phyloP scores from a whole-genome alignment of 1,140 invertebrate species.

The Psilanteris sp. region DNA sequence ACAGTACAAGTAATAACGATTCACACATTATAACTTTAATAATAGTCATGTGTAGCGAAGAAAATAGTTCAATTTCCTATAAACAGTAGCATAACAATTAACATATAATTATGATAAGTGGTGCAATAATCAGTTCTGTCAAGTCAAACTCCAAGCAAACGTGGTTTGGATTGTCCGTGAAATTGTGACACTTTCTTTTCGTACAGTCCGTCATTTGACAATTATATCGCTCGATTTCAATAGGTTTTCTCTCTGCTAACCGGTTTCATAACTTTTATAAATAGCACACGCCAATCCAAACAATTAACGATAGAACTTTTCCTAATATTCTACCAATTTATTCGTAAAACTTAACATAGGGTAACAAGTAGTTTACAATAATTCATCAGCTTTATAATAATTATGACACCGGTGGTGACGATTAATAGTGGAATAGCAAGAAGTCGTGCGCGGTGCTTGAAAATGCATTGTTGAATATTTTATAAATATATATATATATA shows the following conservation, averaged over 20 bases:
- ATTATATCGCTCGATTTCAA: slow-evolving; percentile 41
- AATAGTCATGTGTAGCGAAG: slow-evolving; percentile 53
- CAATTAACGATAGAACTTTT: slow-evolving; percentile 52
- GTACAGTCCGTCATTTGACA: slow-evolving; percentile 47
- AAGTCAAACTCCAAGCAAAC: slow-evolving; percentile 26
- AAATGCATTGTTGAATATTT: slow-evolving; percentile 71
- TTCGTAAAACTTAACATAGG: slow-evolving; percentile 53
- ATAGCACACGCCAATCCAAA: slow-evolving; percentile 43
- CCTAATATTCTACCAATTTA: slow-evolving; percentile 53
- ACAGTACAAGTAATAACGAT: slow-evolving; percentile 50
- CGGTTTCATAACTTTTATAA: slow-evolving; percentile 62
- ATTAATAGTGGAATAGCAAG: slow-evolving; percentile 29
- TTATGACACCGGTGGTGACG: slow-evolving; percentile 58
- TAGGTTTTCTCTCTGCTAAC: slow-evolving; percentile 44
- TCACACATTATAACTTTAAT: slow-evolving; percentile 49
- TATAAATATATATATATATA: slow-evolving; percentile 57
- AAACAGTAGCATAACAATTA: slow-evolving; percentile 55
- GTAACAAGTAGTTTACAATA: slow-evolving; percentile 49
- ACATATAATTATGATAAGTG: slow-evolving; percentile 57
- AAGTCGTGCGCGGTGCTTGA: slow-evolving; percentile 65
- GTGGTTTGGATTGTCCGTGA: slow-evolving; percentile 52
- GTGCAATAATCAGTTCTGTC: slow-evolving; percentile 59
- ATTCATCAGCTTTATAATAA: slow-evolving; percentile 58
- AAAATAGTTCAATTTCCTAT: slow-evolving; percentile 58
- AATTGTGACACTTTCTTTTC: slow-evolving; percentile 28